phyloP scores from a whole-genome alignment of 2,888 invertebrate genomes.

The Synergus itoensis region DNA sequence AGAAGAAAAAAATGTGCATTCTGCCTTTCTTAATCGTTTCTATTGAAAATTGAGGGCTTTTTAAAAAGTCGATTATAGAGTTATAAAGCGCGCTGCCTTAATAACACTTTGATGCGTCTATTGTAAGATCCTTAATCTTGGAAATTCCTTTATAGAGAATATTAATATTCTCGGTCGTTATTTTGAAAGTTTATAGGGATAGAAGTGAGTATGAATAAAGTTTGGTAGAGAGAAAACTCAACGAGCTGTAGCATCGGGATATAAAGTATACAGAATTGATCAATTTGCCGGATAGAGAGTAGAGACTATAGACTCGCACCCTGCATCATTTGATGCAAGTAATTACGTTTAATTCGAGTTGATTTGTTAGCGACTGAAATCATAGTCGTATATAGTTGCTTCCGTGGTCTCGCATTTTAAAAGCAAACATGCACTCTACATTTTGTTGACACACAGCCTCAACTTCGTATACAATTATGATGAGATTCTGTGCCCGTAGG shows the following conservation, averaged over 20 bases:
- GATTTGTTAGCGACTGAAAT: conserved; percentile 69
- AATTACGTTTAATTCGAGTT: conserved; percentile 73
- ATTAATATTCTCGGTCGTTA: not conserved
- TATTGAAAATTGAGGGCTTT: not conserved
- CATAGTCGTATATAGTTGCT: conserved; percentile 51
- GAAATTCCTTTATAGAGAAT: not conserved
- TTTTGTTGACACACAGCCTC: conserved; percentile 14
- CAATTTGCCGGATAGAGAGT: conserved; percentile 62
- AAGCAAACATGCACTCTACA: conserved; percentile 38
- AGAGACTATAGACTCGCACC: conserved; percentile 55
- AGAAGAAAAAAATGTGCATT: not conserved
- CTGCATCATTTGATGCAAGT: conserved; percentile 62
- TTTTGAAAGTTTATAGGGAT: not conserved
- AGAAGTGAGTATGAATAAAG: not conserved
- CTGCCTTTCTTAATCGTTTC: not conserved
- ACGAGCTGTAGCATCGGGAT: not conserved
- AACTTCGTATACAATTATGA: conserved; percentile 3
- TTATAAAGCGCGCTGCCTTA: not conserved
- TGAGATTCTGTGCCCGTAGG: conserved; percentile 14
- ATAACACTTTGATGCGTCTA: not conserved
- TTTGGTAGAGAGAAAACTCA: not conserved
- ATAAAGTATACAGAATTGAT: conserved; percentile 55
- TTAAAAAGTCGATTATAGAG: not conserved
- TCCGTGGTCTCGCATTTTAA: conserved; percentile 23
- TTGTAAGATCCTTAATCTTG: not conserved